Conservation (phyloP, 2,888 invertebrate species). For the Harmothoe impar region DNA sequence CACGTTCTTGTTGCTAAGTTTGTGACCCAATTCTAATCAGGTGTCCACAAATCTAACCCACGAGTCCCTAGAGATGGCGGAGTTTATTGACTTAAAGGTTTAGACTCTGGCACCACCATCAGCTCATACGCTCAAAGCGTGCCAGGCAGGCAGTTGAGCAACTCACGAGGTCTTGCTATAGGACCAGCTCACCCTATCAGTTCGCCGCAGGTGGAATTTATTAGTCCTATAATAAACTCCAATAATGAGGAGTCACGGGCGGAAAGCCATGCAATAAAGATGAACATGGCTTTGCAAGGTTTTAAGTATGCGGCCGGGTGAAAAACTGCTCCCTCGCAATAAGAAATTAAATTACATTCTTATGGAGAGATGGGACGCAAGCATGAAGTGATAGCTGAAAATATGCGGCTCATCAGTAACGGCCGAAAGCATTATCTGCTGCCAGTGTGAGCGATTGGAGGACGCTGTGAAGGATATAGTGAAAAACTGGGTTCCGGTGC, state of each 20-base stretch:
- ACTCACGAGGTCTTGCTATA: too few species aligned
- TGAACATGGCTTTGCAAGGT: background rate
- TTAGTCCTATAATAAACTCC: slow-evolving; percentile 15
- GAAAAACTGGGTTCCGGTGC: background rate
- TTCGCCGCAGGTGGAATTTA: slow-evolving; percentile 2
- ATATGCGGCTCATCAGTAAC: background rate
- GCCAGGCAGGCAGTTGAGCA: too few species aligned
- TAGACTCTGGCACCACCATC: too few species aligned
- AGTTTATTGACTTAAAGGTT: too few species aligned
- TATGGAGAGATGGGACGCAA: background rate
- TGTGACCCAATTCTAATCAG: too few species aligned
- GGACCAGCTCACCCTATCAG: background rate
- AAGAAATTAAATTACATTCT: slow-evolving; percentile 35
- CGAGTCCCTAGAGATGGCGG: too few species aligned
- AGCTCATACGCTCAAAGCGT: too few species aligned
- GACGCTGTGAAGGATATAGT: background rate
- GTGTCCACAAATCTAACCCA: too few species aligned
- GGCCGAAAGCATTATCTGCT: background rate
- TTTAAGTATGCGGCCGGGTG: background rate
- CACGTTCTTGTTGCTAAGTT: too few species aligned
- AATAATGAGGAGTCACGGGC: background rate
- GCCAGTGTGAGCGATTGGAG: background rate
- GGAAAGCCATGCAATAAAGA: background rate
- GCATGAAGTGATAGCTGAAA: background rate
- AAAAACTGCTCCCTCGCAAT: background rate